Evolutionary conservation across 2,113 vertebrate species (phyloP).

Genomic region (western clawed frog (Xenopus tropicalis)): UCB_Xtro_10.0 CM004444.2:92285001-92285500

Average conservation of each 20-base stretch:
- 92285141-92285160: slow-evolving; percentile 9
- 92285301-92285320: too few species aligned
- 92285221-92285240: slow-evolving; percentile 12
- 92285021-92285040: too few species aligned
- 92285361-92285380: too few species aligned
- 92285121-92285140: slow-evolving; percentile 27
- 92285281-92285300: neutral
- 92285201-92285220: too few species aligned
- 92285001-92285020: too few species aligned
- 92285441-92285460: too few species aligned
- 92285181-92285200: slow-evolving; percentile 16
- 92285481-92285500: too few species aligned
- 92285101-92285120: neutral
- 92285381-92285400: too few species aligned
- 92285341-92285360: neutral
- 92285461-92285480: too few species aligned
- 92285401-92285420: too few species aligned
- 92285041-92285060: slow-evolving; percentile 12
- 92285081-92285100: too few species aligned
- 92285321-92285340: neutral
- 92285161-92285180: slow-evolving; percentile 34
- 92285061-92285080: slow-evolving; percentile 10
- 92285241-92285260: neutral
- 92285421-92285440: too few species aligned
- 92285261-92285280: slow-evolving; percentile 10